phyloP scores from a whole-genome alignment of 2,113 vertebrate species.

The Cathartes aura region DNA sequence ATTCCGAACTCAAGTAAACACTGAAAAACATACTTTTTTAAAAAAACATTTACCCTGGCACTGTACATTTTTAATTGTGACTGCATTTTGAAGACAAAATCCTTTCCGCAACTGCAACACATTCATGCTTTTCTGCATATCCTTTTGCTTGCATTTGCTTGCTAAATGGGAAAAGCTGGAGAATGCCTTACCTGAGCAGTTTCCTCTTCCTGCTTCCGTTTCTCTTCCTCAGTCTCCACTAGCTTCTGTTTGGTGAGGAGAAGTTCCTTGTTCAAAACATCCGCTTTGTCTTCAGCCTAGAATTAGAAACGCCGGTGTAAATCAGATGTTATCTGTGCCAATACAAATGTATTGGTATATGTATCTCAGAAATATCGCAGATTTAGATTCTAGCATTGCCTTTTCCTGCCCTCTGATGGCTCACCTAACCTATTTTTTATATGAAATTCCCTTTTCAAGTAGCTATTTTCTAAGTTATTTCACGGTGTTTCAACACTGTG shows the following conservation, averaged over 20 bases:
- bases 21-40: not conserved
- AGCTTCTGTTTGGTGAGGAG: constrained; percentile 93
- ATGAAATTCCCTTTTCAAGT: not conserved
- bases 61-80: not conserved
- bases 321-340: not conserved
- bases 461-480: not conserved
- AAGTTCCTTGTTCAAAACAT: constrained; percentile 96
- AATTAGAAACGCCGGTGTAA: not conserved
- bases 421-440: not conserved
- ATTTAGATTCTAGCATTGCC: not conserved
- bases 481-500: not conserved
- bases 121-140: not conserved
- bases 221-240: constrained; percentile 95
- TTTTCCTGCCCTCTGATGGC: not conserved
- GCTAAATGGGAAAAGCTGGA: not conserved
- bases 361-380: not conserved
- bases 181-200: constrained; percentile 86
- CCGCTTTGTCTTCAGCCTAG: constrained; percentile 96
- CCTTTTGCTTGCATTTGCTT: not conserved
- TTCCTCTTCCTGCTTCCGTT: constrained; percentile 94
- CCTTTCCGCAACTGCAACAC: not conserved
- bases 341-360: not conserved
- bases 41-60: not conserved
- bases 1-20: not conserved
- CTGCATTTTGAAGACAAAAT: not conserved